Evolutionary conservation across 2,797 vertebrate genomes (phyloP).

Genomic region (Spinibarbus caldwelli): DNA sequence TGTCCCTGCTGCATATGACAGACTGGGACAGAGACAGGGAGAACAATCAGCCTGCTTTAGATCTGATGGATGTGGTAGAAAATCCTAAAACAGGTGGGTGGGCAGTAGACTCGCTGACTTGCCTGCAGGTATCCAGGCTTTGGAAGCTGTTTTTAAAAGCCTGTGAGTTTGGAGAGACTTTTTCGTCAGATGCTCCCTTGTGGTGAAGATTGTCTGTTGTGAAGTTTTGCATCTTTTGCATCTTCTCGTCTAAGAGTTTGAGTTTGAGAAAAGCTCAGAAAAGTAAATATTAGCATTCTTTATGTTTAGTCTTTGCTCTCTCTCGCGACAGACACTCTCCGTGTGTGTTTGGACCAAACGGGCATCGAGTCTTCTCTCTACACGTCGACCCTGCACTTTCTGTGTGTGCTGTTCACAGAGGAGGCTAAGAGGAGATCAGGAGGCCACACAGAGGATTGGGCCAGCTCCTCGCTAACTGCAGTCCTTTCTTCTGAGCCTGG

Average conservation of each 20-base stretch:
- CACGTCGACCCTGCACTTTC: constrained; percentile 82
- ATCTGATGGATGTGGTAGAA: constrained; percentile 64
- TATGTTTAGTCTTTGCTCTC: background rate
- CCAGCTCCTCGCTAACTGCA: constrained; percentile 64
- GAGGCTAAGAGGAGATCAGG: constrained; percentile 76
- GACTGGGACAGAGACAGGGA: constrained; percentile 64
- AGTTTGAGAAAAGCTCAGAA: constrained; percentile 27
- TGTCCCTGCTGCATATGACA: constrained; percentile 64
- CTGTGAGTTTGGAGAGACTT: constrained; percentile 17
- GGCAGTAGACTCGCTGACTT: constrained; percentile 41
- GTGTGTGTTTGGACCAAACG: constrained; percentile 77
- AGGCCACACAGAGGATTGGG: constrained; percentile 50
- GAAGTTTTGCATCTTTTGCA: constrained; percentile 39
- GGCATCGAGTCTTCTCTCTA: constrained; percentile 71
- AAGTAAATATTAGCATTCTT: constrained; percentile 26
- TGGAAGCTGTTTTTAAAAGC: constrained; percentile 46
- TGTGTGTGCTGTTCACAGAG: constrained; percentile 83
- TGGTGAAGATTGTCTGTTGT: constrained; percentile 18
- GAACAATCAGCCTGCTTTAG: constrained; percentile 72
- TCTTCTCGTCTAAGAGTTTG: background rate
- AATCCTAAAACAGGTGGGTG: constrained; percentile 51
- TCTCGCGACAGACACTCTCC: constrained; percentile 79
- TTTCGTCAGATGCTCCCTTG: constrained; percentile 35
- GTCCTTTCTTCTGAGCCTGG: constrained; percentile 77
- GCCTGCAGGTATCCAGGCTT: constrained; percentile 48